Evolutionary conservation across 2,113 vertebrate species (phyloP).

Genomic region (Alosa alosa): DNA sequence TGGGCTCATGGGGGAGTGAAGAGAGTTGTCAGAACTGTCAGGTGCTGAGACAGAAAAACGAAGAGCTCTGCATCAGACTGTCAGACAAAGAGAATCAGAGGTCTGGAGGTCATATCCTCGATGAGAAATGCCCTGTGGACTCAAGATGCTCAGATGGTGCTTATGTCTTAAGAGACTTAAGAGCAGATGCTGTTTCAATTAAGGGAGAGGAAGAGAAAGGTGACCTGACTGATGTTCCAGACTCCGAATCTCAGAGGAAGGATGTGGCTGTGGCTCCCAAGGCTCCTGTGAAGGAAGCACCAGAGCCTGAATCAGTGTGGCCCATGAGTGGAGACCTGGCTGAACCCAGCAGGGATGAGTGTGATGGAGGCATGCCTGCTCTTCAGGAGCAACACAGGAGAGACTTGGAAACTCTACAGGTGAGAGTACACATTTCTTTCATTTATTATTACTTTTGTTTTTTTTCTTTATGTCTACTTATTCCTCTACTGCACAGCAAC

Average conservation of each 20-base stretch:
- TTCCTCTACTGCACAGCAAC: background rate
- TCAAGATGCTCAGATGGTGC: background rate
- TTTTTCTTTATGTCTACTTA: background rate
- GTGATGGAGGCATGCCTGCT: conserved; percentile 15
- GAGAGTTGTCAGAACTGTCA: background rate
- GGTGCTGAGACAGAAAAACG: background rate
- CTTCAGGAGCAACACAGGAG: conserved; percentile 47
- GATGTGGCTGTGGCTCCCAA: background rate
- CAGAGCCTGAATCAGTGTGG: background rate
- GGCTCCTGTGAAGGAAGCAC: background rate
- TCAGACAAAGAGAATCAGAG: background rate
- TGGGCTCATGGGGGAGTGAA: background rate
- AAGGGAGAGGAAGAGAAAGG: background rate
- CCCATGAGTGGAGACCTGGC: background rate
- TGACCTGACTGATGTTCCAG: background rate
- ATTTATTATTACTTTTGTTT: background rate
- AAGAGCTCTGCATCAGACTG: background rate
- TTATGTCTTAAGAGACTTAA: background rate
- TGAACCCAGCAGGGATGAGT: background rate
- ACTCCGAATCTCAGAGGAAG: background rate
- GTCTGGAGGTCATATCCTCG: background rate
- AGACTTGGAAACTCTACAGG: conserved; percentile 60
- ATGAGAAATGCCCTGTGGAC: background rate
- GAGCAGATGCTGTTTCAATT: background rate
- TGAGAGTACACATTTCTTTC: conserved; percentile 20